Evolutionary conservation across 2,797 vertebrate genomes (phyloP), one percentile per base, ranked within the genome.

Genomic region (Sparidentex hasta): DNA sequence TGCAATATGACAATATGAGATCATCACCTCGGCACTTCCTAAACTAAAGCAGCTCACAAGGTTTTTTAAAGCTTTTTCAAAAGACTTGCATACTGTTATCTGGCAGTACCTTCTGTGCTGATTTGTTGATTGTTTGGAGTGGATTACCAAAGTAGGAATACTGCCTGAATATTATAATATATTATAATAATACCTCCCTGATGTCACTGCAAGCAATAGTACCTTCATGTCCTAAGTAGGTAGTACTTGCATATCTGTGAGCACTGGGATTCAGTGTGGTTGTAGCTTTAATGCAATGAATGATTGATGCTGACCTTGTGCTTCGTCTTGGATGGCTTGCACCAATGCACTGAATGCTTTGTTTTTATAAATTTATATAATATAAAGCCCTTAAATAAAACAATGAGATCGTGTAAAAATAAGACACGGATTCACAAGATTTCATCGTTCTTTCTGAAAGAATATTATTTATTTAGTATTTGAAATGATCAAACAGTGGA

Each of bases 1-100:
- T 75, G 82, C 81, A 85, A 71, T 68, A 80, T 87, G 85, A 89
- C 82, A 87, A 77, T 69, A 84, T 90, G 87, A 92, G 82, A 63
- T 91, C 88, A 84, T 90, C 78, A 75, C 80, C 71, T 78, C 61
- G 71, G 80, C 80, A 57, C 64, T 65, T 71, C 63, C 68, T 85
- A 73, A 88, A 83, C 66, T 48, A 73, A 58, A 82, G 69, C 50
- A 65, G 81, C 82, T 89, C 83, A 82, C 73, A 78, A 77, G 70
- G 51, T 77, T 84, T 76, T 70, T 67, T 82, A 78, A 80, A 65
- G 81, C 65, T 85, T 85, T 74, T 76, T 27, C 16, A 7, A 16
- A 61, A 82, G 57, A 38, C 56, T 59, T 48, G 1, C 5, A 11
- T 14, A 52, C 25, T 16, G 27, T 69, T 63, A 72, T 63, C 62